Base-by-base conservation (phyloP, 2,888 invertebrate species). In the Theodoxus fluviatilis region DNA sequence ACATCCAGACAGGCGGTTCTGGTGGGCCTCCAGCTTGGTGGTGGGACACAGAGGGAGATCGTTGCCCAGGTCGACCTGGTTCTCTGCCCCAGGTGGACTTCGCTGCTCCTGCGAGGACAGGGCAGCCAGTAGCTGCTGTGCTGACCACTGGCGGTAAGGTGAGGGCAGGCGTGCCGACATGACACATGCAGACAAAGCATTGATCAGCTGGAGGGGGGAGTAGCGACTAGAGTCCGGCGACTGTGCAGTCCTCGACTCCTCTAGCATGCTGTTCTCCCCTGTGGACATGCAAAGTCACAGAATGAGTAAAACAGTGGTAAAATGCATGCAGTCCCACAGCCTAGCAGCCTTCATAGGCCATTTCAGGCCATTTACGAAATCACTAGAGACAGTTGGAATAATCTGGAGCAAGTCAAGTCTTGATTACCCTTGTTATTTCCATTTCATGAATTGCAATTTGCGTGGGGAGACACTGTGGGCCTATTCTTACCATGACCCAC, bases 161-260 rank as follows among this genome's bases (percentile, higher is more conserved):
- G 88, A 85, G 55, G 88, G 86, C n/a, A 91, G 85, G 65, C 88
- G 87, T 28, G 88, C 87, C 0, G 91, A 91, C 73, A 91, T 84
- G 15, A 91, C 87, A 83, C 90, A 91, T 0, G 91, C 90, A 3
- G 91, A 89, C 64, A 91, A 82, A 4, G 91, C 90, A 83, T 91
- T 90, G 47, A 91, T 89, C 55, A 91, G 84, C 70, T 90, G 89
- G 52, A 91, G 83, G 1, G 89, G 89, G 47, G 87, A 76, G 40
- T 75, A 69, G 57, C 73, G 72, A 40, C 38, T 73, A 35, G 69
- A 49, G 28, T 68, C 68, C n/a, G n/a, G n/a, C n/a, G n/a, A n/a
- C n/a, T n/a, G n/a, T n/a, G n/a, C n/a, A n/a, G n/a, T n/a, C 12
- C 69, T 63, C 7, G 68, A 65, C 38, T 71, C 72, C 15, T 76